phyloP scores from a whole-genome alignment of 2,888 invertebrate species.

The Sepiola atlantica region DNA sequence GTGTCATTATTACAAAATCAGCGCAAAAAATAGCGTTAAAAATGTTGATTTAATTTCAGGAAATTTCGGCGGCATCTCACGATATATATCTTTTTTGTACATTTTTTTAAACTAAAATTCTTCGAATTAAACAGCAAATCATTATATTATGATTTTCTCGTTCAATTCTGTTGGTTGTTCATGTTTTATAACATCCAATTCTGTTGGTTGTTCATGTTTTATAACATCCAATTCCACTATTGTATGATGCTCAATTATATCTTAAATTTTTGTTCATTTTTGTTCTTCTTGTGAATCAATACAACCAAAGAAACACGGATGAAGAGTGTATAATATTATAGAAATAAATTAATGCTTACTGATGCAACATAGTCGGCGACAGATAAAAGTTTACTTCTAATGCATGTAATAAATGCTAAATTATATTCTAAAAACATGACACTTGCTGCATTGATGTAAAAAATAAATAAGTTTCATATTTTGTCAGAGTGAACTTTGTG shows the following conservation, averaged over 20 bases:
- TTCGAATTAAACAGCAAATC: too few species aligned
- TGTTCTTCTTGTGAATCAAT: not conserved
- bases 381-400: not conserved
- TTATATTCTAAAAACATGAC: not conserved
- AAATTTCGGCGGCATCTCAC: too few species aligned
- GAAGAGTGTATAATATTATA: not conserved
- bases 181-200: not conserved
- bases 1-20: too few species aligned
- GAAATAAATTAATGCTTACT: not conserved
- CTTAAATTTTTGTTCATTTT: not conserved
- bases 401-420: not conserved
- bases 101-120: too few species aligned
- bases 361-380: not conserved
- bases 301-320: not conserved
- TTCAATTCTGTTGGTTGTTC: not conserved
- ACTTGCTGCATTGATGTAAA: not conserved
- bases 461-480: not conserved
- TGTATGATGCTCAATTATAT: not conserved
- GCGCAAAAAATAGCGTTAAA: too few species aligned
- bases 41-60: too few species aligned
- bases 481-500: not conserved
- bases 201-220: not conserved
- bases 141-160: too few species aligned
- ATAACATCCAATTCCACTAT: not conserved
- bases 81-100: too few species aligned